Conservation (phyloP, 2,113 vertebrate genomes). For the Notothenia rossii region DNA sequence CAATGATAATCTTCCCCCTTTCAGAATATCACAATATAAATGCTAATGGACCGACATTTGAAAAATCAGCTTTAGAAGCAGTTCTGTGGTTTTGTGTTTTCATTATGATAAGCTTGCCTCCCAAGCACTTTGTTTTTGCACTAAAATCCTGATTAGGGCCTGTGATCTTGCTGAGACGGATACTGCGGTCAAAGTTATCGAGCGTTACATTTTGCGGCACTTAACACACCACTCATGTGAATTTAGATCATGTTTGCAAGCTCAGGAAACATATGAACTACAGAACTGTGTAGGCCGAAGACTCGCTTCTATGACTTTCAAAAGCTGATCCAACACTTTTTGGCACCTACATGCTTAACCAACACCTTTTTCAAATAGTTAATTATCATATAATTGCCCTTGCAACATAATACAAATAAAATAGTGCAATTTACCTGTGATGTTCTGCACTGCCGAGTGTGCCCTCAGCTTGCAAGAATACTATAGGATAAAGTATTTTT, state of each 20-base stretch:
- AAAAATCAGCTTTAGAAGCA: conserved; percentile 15
- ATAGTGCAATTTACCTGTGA: conserved; percentile 62
- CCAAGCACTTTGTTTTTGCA: conserved; percentile 8
- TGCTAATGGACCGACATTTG: conserved; percentile 34
- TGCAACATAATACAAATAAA: conserved; percentile 62
- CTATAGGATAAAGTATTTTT: conserved; percentile 27
- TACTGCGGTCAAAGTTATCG: not conserved
- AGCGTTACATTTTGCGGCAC: conserved; percentile 29
- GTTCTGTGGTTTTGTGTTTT: conserved; percentile 9
- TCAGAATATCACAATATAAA: conserved; percentile 30
- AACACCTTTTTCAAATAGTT: conserved; percentile 49
- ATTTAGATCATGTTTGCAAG: conserved; percentile 52
- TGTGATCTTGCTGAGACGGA: conserved; percentile 46
- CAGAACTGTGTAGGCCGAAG: conserved; percentile 49
- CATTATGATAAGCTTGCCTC: conserved; percentile 2
- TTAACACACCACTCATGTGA: conserved; percentile 11
- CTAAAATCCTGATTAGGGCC: conserved; percentile 2
- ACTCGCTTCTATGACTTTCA: conserved; percentile 54
- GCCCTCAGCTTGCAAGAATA: conserved; percentile 55
- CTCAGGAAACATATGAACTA: conserved; percentile 47
- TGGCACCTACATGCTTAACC: conserved; percentile 15
- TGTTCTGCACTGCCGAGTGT: conserved; percentile 66
- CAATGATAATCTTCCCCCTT: conserved; percentile 9
- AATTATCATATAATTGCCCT: conserved; percentile 68
- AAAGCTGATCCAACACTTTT: conserved; percentile 61